Percentiles rank a stretch among this genome's conserved stretches.
These are phyloP conservation scores for Saccopteryx bilineata DNA, from an alignment of 2,113 vertebrate species.

Conservation along the genomic window DNA sequence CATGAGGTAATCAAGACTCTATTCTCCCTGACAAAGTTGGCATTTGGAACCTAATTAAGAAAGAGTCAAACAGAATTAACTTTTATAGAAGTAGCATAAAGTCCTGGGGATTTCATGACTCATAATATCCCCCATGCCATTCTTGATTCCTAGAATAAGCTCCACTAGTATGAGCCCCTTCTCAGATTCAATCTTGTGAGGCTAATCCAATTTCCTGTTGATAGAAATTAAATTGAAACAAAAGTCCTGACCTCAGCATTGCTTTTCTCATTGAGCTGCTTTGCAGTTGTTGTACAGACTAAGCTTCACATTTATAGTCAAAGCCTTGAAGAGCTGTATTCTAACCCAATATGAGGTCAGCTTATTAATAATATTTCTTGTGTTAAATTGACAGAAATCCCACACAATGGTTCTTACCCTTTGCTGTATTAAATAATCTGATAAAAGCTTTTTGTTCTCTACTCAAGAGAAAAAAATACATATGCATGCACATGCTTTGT, in stretches of 20 bases:
- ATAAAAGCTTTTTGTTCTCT: neutral
- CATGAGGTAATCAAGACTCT: slow-evolving; percentile 46
- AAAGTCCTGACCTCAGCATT: neutral
- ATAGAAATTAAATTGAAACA: neutral
- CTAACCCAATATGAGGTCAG: neutral
- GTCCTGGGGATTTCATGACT: neutral
- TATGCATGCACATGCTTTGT: neutral
- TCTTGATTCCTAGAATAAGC: neutral
- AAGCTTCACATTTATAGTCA: neutral
- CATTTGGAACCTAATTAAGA: slow-evolving; percentile 58
- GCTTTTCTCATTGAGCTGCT: neutral
- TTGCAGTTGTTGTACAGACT: neutral
- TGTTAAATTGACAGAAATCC: neutral
- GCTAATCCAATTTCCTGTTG: neutral
- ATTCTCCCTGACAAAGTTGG: neutral
- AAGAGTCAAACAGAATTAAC: slow-evolving; percentile 33
- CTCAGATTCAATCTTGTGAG: neutral
- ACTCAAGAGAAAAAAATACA: neutral
- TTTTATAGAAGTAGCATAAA: neutral
- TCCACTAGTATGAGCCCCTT: neutral
- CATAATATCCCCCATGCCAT: neutral
- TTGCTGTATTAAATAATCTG: neutral
- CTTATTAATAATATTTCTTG: neutral
- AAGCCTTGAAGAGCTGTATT: neutral
- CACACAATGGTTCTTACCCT: neutral